Conservation (phyloP, 2,113 vertebrate genomes). For the Cynocephalus volans region DNA sequence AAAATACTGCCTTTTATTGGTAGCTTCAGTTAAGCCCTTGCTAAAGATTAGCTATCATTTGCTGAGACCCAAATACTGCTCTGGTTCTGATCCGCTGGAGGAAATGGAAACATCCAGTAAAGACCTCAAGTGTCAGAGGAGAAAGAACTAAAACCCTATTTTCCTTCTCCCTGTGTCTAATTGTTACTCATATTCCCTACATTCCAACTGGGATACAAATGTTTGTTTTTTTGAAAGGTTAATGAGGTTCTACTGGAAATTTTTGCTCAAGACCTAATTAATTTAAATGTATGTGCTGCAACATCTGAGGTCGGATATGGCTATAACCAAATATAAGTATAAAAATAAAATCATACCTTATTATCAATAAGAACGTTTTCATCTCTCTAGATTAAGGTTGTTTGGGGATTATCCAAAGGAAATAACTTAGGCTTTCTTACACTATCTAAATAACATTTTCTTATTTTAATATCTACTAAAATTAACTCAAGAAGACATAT, state of each 20-base stretch:
- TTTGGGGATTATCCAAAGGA: background rate
- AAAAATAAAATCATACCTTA: background rate
- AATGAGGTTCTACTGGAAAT: background rate
- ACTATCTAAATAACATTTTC: background rate
- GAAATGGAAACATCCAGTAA: background rate
- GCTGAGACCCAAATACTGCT: background rate
- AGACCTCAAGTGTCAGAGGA: background rate
- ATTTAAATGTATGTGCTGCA: background rate
- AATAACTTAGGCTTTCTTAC: constrained; percentile 4
- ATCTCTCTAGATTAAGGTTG: background rate
- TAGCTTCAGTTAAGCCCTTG: background rate
- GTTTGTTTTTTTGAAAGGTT: constrained; percentile 35
- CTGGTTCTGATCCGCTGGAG: background rate
- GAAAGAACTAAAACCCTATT: background rate
- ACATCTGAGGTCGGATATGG: background rate
- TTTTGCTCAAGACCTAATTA: background rate
- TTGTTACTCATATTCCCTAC: background rate
- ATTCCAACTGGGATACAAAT: background rate
- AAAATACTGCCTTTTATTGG: background rate
- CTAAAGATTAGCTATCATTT: background rate
- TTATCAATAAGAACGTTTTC: constrained; percentile 22
- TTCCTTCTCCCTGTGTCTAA: background rate
- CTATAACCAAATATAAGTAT: background rate
- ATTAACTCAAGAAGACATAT: background rate
- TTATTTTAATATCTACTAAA: constrained; percentile 20